phyloP scores from a whole-genome alignment of 2,888 invertebrate genomes.

The Lepidocyrtinus sp. region DNA sequence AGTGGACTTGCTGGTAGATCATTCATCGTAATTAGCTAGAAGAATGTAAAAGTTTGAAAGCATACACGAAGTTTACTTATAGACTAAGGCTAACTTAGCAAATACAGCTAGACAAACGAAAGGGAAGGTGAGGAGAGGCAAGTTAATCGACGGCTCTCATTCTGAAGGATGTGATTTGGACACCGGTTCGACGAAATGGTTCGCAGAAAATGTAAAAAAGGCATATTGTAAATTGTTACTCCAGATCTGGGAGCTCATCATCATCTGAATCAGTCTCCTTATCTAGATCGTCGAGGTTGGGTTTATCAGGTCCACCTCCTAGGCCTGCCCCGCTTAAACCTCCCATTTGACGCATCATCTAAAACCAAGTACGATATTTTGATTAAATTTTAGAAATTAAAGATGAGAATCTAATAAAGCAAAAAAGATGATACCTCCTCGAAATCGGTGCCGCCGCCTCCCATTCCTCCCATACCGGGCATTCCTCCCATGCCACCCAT shows the following conservation, averaged over 20 bases:
- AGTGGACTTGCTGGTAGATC: no score
- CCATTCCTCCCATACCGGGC: slow-evolving; percentile 32
- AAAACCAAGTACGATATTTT: slow-evolving; percentile 62
- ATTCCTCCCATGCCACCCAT: slow-evolving; percentile 72
- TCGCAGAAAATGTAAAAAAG: slow-evolving; percentile 48
- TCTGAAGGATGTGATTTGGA: slow-evolving; percentile 23
- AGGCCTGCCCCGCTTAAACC: slow-evolving; percentile 74
- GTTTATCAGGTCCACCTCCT: slow-evolving; percentile 75
- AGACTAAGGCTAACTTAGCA: no score
- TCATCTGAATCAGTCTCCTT: slow-evolving; percentile 80
- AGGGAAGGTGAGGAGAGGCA: slow-evolving; percentile 30
- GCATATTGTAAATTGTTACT: slow-evolving; percentile 73
- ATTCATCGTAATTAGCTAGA: no score
- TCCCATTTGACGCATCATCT: slow-evolving; percentile 84
- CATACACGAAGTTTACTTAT: slow-evolving; percentile 12
- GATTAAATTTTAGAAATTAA: neutral
- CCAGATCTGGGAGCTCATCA: slow-evolving; percentile 81
- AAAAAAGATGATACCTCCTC: slow-evolving; percentile 71
- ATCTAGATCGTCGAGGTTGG: slow-evolving; percentile 83
- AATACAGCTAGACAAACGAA: no score
- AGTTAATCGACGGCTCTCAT: no score
- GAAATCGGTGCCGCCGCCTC: slow-evolving; percentile 62
- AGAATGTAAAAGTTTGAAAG: slow-evolving; percentile 51
- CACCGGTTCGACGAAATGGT: slow-evolving; percentile 45
- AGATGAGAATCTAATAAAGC: neutral